phyloP scores from a whole-genome alignment of 2,888 invertebrate species.

The Hydrotaea diabolus region DNA sequence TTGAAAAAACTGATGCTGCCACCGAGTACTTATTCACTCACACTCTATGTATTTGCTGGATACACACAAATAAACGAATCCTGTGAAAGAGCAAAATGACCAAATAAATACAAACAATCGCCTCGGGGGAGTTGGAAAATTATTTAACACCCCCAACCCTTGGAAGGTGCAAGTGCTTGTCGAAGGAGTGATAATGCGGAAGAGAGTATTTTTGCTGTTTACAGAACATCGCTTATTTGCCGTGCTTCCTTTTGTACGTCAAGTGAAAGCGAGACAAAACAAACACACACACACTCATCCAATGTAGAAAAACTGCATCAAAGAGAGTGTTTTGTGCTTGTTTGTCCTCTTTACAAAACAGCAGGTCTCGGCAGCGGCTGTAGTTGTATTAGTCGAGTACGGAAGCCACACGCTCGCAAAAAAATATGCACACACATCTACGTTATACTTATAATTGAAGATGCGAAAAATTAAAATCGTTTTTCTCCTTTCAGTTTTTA shows the following conservation, averaged over 20 bases:
- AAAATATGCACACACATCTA: conserved; percentile 18
- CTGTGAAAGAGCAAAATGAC: conserved; percentile 31
- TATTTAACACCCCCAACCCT: background rate
- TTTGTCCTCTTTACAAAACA: conserved; percentile 21
- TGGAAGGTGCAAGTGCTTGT: background rate
- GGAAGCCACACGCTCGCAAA: no score
- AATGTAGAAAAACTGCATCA: background rate
- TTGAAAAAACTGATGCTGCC: background rate
- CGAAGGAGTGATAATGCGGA: background rate
- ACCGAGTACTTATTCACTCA: background rate
- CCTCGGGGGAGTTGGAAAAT: background rate
- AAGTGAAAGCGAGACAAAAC: background rate
- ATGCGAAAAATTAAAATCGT: no score
- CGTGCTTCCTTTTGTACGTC: background rate
- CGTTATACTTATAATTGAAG: no score
- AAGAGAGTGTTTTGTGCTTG: background rate
- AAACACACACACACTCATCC: background rate
- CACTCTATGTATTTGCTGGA: background rate
- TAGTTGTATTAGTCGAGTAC: background rate
- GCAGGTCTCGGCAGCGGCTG: background rate
- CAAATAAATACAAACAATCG: conserved; percentile 15
- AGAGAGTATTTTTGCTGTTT: background rate
- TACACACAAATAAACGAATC: conserved; percentile 10
- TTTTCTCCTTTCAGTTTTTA: no score
- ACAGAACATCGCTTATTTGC: conserved; percentile 2